Evolutionary conservation across 2,797 vertebrate genomes (phyloP), one percentile per base, ranked within the genome.

Genomic region (Scolopax rusticola): DNA sequence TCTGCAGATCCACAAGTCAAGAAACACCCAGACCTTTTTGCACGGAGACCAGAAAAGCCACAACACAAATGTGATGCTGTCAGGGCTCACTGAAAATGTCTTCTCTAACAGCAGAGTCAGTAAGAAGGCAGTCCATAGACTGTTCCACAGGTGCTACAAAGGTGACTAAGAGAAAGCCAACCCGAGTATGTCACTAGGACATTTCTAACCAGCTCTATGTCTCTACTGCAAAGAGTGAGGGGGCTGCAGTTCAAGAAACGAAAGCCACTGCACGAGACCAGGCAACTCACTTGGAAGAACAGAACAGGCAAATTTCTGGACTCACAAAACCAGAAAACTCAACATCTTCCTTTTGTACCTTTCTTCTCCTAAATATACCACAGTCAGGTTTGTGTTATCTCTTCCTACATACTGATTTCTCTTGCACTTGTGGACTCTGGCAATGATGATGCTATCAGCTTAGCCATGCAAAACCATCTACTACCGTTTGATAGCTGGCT

Each of bases 111-210:
- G 13, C 43, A 51, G 27, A 0, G 8, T 40, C 5, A 3, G 12
- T 8, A 50, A 60, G 21, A 41, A 40, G 3, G 32, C 75, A 79
- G 28, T 9, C n/a, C 32, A 6, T 0, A 7, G 48, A 36, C 60
- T 43, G 30, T 11, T 28, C 38, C 48, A 43, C 0, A 2, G 20
- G 11, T 20, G 5, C 15, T 79, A 54, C 68, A 73, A 50, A 75
- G 4, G 16, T 7, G 36, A 12, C 38, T 3, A 48, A 30, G 25
- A 32, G 36, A 41, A 53, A 84, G 30, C 54, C 73, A 36, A 60
- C 4, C 27, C 5, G 9, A 2, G 21, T 13, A 25, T 0, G 1
- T 9, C 68, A 16, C 27, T 36, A 43, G 0, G 15, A 8, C 23
- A 53, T 11, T 76, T 50, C 56, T 38, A 40, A 54, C 8, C 59